A percentile compares a stretch with the other conserved stretches of the same genome.
Evolutionary conservation across 2,888 invertebrate genomes (phyloP).

Genomic region (Notocelia uddmanniana): DNA sequence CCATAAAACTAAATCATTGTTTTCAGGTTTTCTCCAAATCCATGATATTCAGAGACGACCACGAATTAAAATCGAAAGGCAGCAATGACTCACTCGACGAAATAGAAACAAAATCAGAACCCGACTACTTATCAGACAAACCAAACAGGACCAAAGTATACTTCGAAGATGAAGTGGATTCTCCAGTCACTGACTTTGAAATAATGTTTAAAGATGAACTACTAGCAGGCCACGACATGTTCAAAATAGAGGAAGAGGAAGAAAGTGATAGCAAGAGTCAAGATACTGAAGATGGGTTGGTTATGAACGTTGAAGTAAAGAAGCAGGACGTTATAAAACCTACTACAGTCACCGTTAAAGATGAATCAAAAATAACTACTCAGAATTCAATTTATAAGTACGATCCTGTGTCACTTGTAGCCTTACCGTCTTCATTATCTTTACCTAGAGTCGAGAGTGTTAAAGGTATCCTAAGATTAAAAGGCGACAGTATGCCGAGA

Average conservation of each 20-base stretch:
- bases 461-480: slow-evolving; percentile 73
- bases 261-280: slow-evolving; percentile 71
- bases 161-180: slow-evolving; percentile 82
- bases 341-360: slow-evolving; percentile 78
- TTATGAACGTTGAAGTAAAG: slow-evolving; percentile 74
- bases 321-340: slow-evolving; percentile 80
- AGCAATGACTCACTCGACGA: slow-evolving; percentile 73
- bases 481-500: slow-evolving; percentile 63
- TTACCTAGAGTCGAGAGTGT: slow-evolving; percentile 78
- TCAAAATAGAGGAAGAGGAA: slow-evolving; percentile 82
- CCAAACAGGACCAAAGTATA: slow-evolving; percentile 81
- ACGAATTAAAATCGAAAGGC: slow-evolving; percentile 70
- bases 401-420: slow-evolving; percentile 69
- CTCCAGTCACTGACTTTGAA: slow-evolving; percentile 82
- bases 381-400: slow-evolving; percentile 73
- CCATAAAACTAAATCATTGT: background rate
- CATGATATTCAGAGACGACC: slow-evolving; percentile 80
- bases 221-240: slow-evolving; percentile 72
- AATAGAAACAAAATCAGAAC: slow-evolving; percentile 79
- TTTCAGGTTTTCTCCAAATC: slow-evolving; percentile 84
- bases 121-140: slow-evolving; percentile 73
- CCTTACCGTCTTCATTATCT: slow-evolving; percentile 68
- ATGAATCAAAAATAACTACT: slow-evolving; percentile 78
- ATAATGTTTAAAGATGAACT: slow-evolving; percentile 85
- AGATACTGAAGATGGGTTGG: slow-evolving; percentile 77